Percentiles rank a stretch among this genome's conserved stretches.
Conservation (phyloP, 2,797 vertebrate species). For the Halcyon badia region DNA sequence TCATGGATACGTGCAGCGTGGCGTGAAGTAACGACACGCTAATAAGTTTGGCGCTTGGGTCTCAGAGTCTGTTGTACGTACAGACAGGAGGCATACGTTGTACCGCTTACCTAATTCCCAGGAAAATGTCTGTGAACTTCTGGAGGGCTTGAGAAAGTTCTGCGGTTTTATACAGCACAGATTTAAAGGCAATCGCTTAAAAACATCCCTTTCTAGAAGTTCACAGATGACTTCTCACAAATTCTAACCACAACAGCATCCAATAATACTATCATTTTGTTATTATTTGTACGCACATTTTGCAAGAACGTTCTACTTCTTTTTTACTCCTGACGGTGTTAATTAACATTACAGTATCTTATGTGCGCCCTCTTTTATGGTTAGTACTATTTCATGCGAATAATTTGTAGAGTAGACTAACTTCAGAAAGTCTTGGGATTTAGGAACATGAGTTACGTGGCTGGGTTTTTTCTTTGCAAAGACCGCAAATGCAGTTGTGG, state of each 20-base stretch:
- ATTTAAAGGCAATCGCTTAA: not conserved
- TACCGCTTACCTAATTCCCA: not conserved
- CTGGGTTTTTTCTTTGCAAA: not conserved
- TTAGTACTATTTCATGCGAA: not conserved
- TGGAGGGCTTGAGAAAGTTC: not conserved
- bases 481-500: not conserved
- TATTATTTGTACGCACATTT: not conserved
- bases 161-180: not conserved
- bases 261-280: not conserved
- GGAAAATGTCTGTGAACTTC: not conserved
- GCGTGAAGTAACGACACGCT: not conserved
- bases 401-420: not conserved
- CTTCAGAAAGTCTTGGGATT: not conserved
- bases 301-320: not conserved
- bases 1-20: rapidly evolving
- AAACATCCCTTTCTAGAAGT: not conserved
- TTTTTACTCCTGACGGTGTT: not conserved
- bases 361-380: not conserved
- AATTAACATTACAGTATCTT: not conserved
- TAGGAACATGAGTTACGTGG: not conserved
- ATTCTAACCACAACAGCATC: not conserved
- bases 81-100: not conserved
- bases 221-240: not conserved
- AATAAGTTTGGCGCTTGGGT: not conserved
- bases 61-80: not conserved